Conservation (phyloP, 1,140 invertebrate genomes). For the Aphaenogaster rudis region DNA sequence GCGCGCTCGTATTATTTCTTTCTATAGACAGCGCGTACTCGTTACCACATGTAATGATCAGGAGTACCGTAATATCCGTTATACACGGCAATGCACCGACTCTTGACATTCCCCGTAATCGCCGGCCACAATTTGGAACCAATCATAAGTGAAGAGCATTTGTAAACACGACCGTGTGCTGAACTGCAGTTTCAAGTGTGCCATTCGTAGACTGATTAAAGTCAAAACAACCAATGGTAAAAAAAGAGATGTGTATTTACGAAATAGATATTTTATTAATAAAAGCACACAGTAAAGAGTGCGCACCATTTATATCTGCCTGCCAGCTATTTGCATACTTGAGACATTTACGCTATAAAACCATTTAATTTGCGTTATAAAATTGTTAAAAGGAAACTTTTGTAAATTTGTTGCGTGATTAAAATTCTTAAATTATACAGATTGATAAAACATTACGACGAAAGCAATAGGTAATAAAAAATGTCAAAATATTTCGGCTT, state of each 20-base stretch:
- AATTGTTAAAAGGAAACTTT: not conserved
- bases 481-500: not conserved
- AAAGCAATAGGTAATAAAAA: not conserved
- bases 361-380: not conserved
- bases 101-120: slow-evolving; percentile 53
- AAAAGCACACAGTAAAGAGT: not conserved
- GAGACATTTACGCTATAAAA: not conserved
- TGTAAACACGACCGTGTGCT: not conserved
- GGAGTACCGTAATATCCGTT: slow-evolving; percentile 64
- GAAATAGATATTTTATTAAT: not conserved
- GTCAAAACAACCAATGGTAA: not conserved
- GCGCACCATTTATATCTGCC: not conserved
- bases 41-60: slow-evolving; percentile 54
- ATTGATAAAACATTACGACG: not conserved
- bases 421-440: not conserved
- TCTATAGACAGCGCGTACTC: slow-evolving; percentile 30
- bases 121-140: slow-evolving; percentile 44
- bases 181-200: slow-evolving; percentile 13
- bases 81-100: slow-evolving; percentile 47
- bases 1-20: slow-evolving; percentile 46
- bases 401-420: not conserved
- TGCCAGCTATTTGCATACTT: not conserved
- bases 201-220: not conserved
- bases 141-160: slow-evolving; percentile 49
- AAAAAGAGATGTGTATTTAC: not conserved